These are phyloP conservation scores for Panzeria rudis DNA, from an alignment of 2,888 invertebrate genomes.

Conservation along the genomic window DNA sequence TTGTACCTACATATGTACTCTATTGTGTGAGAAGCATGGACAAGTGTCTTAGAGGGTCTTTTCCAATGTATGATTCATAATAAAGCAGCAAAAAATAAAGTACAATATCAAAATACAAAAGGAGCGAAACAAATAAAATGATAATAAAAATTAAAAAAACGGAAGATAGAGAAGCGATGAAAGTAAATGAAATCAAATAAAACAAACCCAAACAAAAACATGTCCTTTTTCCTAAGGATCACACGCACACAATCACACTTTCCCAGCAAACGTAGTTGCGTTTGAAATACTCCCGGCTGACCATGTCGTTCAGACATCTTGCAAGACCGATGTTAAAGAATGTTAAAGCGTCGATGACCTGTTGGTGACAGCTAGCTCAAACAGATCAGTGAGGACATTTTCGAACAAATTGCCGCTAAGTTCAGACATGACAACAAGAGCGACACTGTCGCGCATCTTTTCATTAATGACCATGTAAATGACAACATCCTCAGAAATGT, in stretches of 20 bases:
- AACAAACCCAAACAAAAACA: slow-evolving; percentile 13
- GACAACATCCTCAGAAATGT: too few species aligned
- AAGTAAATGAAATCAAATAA: slow-evolving; percentile 29
- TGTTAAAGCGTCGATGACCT: too few species aligned
- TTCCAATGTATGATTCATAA: slow-evolving; percentile 69
- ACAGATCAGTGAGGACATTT: too few species aligned
- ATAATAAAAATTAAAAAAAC: slow-evolving; percentile 33
- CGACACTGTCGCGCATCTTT: too few species aligned
- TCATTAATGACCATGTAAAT: too few species aligned
- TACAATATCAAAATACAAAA: slow-evolving; percentile 2
- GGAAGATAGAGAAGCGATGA: not conserved
- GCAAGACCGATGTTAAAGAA: too few species aligned
- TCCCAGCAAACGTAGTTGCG: not conserved
- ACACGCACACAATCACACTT: not conserved
- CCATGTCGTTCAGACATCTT: too few species aligned
- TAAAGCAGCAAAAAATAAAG: slow-evolving; percentile 36
- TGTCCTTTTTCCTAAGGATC: slow-evolving; percentile 1
- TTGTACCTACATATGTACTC: too few species aligned
- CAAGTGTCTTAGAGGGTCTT: slow-evolving; percentile 48
- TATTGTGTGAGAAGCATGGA: not conserved
- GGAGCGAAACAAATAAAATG: slow-evolving; percentile 37
- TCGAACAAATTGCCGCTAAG: too few species aligned
- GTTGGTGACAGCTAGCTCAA: too few species aligned
- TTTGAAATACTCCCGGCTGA: not conserved
- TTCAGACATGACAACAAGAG: too few species aligned